Base-by-base conservation (phyloP, 2,113 vertebrate genomes). In the Verasper variegatus region DNA sequence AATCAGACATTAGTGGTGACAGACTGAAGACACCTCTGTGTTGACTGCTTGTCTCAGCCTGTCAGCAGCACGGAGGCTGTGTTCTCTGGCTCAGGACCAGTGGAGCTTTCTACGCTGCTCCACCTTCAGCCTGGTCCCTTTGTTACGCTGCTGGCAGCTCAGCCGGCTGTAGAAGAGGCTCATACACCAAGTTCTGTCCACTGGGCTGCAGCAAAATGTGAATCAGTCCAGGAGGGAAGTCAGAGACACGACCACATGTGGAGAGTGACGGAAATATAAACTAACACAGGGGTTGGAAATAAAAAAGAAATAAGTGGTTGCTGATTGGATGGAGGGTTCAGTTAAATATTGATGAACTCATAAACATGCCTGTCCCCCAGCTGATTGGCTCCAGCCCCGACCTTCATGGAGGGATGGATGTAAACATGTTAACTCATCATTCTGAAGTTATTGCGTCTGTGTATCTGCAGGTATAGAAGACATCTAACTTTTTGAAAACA, bases 101-200 rank as follows among this genome's bases (percentile, higher is more conserved):
- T 4, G 47, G 64, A 54, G 42, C 63, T 55, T 9, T 59, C 42
- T 0, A 6, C 56, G 5, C 31, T 9, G 10, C 26, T 51, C 49
- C 37, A 37, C 62, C 62, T 35, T 55, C 47, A 5, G 18, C 20
- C 7, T 42, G 55, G 1, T 12, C 37, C 21, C 40, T 40, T 7
- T 58, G 71, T 31, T 26, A 1, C 42, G 1, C 45, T 10, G 60
- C 71, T 31, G 54, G 72, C 61, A 37, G 72, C 23, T 45, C 51
- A 31, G 54, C 68, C 9, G 40, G 21, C n/a, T 11, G 15, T 0
- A 27, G 59, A 13, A 2, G 5, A 21, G 42, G 14, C n/a, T 57
- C 13, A 40, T 2, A 24, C 55, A 14, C 55, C 58, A 13, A 9
- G 18, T 61, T 12, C 31, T 11, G 59, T 37, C 59, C 24, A 59